These are phyloP conservation scores for Limosa lapponica DNA, from an alignment of 2,797 vertebrate genomes.

Conservation along the genomic window DNA sequence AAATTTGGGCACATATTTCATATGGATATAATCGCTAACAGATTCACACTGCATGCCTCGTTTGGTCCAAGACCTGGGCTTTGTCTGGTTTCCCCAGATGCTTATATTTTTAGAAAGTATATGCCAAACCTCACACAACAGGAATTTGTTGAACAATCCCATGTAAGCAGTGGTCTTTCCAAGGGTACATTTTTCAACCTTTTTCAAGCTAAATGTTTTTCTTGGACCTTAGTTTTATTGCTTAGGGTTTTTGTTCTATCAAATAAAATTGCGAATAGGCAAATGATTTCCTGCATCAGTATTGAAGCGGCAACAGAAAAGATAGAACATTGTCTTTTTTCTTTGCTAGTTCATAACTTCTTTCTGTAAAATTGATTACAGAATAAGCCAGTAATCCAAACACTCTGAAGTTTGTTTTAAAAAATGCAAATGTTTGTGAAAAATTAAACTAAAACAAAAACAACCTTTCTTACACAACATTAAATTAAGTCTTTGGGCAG, in stretches of 20 bases:
- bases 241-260: conserved; percentile 62
- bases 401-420: conserved; percentile 9
- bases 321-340: conserved; percentile 29
- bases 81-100: conserved; percentile 80
- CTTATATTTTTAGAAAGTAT: conserved; percentile 81
- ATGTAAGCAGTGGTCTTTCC: conserved; percentile 79
- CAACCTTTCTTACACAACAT: not conserved
- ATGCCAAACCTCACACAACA: conserved; percentile 82
- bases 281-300: conserved; percentile 51
- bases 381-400: conserved; percentile 26
- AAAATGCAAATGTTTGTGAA: conserved; percentile 43
- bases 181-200: conserved; percentile 77
- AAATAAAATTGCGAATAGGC: conserved; percentile 54
- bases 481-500: not conserved
- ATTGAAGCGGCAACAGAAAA: conserved; percentile 20
- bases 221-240: conserved; percentile 74
- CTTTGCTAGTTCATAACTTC: conserved; percentile 18
- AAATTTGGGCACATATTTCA: conserved; percentile 77
- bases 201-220: conserved; percentile 77
- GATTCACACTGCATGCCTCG: conserved; percentile 71
- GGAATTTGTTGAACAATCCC: conserved; percentile 81
- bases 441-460: conserved; percentile 32
- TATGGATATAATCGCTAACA: conserved; percentile 77
- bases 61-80: conserved; percentile 80
- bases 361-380: conserved; percentile 32